Percentiles rank a stretch among this genome's conserved stretches.
phyloP scores from a whole-genome alignment of 2,888 invertebrate species.

The Philereme transversata region DNA sequence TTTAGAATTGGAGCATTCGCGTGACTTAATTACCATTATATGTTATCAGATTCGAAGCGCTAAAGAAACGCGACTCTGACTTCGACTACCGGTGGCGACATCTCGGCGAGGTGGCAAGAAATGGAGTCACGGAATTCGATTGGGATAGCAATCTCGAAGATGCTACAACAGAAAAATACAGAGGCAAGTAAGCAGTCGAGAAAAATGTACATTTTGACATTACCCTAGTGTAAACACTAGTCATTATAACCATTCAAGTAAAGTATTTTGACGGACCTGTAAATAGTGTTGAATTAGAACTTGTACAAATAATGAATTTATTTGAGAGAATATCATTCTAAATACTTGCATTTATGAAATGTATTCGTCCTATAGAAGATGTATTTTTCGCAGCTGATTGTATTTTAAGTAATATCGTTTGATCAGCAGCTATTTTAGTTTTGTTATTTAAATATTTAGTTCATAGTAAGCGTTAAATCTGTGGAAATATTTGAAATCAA shows the following conservation, averaged over 20 bases:
- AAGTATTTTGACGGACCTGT: constrained; percentile 26
- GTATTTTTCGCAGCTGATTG: constrained; percentile 30
- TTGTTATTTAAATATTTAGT: constrained; percentile 26
- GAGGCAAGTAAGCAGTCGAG: constrained; percentile 63
- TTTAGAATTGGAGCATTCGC: constrained; percentile 10
- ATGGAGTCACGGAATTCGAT: constrained; percentile 93
- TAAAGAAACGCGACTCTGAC: constrained; percentile 91
- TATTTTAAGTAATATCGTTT: constrained; percentile 12
- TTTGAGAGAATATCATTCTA: constrained; percentile 38
- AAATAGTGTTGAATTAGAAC: constrained; percentile 24
- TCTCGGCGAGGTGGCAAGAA: constrained; percentile 91
- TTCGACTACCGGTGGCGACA: constrained; percentile 93
- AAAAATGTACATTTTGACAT: constrained; percentile 29
- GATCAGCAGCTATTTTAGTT: constrained; percentile 20
- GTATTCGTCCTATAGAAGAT: constrained; percentile 37
- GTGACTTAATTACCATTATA: constrained; percentile 31
- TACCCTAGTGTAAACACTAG: constrained; percentile 62
- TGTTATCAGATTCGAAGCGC: constrained; percentile 88
- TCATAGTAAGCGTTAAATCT: constrained; percentile 28
- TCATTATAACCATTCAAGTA: constrained; percentile 47
- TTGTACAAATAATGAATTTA: constrained; percentile 41
- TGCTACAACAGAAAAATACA: constrained; percentile 79
- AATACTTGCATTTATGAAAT: constrained; percentile 41
- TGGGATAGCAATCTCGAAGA: constrained; percentile 94
- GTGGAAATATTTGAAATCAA: constrained; percentile 22